Base-by-base conservation (phyloP, 2,888 invertebrate species). In the Eilema griseolum region DNA sequence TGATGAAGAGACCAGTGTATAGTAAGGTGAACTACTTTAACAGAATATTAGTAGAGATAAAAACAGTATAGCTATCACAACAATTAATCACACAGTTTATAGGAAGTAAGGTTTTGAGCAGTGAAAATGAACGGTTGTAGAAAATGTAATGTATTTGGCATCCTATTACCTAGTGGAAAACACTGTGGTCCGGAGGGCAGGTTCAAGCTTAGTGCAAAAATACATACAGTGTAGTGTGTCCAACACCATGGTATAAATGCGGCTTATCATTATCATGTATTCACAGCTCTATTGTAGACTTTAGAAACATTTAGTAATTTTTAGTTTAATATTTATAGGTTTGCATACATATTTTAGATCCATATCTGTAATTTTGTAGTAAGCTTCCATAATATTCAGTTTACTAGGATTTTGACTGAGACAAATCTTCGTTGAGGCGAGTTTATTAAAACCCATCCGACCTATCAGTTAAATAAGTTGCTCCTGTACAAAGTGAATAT, bases 1-100 rank as follows among this genome's bases (percentile, higher is more conserved):
- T 74, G 94, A 94, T 64, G 94, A 94, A 63, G 93, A 93, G 72
- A 86, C 85, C 78, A 93, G 93, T 78, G 88, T 93, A 59, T 94
- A 88, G 89, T 72, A 83, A 87, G 85, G 84, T 89, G 86, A 83
- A 76, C 68, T 37, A 12, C 8, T 72, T 74, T 75, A 75, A 61
- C 71, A 68, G 60, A 66, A 66, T 63, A 59, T 37, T 71, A 20
- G 52, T 67, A 70, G 66, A 66, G 1, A 61, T 62, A 66, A 57
- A 57, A 56, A 59, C 61, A 24, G 33, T 52, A 52, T 66, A 66
- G 23, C 24, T n/a, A n/a, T n/a, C n/a, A 12, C 10, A 3, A 41
- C 7, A 4, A 62, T 1, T 2, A 26, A 31, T n/a, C n/a, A n/a
- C 1, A n/a, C 20, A 52, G 52, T 52, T 52, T 52, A 52, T 52